A percentile compares a stretch with the other conserved stretches of the same genome.
Conservation (phyloP, 2,113 vertebrate genomes). For the Actenoides lindsayi region DNA sequence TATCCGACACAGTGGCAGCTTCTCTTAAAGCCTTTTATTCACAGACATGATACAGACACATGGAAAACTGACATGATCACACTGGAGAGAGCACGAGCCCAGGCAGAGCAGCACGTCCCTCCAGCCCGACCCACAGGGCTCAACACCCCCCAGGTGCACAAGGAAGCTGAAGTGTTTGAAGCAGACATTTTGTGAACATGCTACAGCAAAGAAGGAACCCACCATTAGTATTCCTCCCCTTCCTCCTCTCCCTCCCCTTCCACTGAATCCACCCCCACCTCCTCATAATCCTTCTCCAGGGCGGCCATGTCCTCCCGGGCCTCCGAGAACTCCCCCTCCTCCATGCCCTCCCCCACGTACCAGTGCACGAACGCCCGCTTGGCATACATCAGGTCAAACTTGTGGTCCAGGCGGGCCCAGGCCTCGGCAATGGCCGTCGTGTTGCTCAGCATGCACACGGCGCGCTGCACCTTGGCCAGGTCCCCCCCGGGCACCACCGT, state of each 20-base stretch:
- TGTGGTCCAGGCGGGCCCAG: constrained; percentile 82
- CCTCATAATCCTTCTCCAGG: neutral
- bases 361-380: neutral
- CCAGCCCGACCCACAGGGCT: neutral
- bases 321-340: no score
- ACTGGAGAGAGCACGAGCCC: constrained; percentile 10
- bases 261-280: constrained; percentile 19
- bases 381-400: constrained; percentile 61
- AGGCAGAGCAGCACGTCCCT: neutral
- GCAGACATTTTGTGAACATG: constrained; percentile 49
- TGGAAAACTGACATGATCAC: constrained; percentile 65
- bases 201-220: neutral
- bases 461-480: constrained; percentile 81
- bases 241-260: constrained; percentile 29
- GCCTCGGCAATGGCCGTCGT: constrained; percentile 82
- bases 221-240: neutral
- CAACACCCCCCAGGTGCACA: neutral
- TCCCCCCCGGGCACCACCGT: constrained; percentile 84
- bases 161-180: constrained; percentile 48
- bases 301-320: no score
- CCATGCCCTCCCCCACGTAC: neutral
- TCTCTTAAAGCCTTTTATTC: constrained; percentile 76
- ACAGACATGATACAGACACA: constrained; percentile 65
- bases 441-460: constrained; percentile 83
- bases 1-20: neutral